Conservation (phyloP, 2,888 invertebrate genomes). For the Erynnis tages region DNA sequence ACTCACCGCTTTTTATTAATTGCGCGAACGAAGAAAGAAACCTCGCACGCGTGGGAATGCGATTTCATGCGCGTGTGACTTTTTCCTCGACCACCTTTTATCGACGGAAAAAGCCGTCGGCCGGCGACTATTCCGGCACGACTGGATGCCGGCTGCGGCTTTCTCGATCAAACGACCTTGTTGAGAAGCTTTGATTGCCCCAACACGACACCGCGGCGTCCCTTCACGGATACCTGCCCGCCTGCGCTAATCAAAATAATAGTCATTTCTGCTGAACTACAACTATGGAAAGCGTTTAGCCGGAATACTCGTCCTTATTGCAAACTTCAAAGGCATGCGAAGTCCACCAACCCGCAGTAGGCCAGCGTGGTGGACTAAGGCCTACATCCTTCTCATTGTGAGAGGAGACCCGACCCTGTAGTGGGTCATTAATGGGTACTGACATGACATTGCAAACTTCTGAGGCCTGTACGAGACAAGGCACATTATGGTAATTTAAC, state of each 20-base stretch:
- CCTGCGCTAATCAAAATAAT: constrained; percentile 23
- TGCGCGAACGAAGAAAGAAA: constrained; percentile 55
- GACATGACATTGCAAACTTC: no score
- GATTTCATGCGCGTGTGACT: constrained; percentile 66
- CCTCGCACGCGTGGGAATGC: constrained; percentile 66
- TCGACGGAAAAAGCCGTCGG: constrained; percentile 54
- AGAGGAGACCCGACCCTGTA: no score
- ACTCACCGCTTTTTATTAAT: constrained; percentile 42
- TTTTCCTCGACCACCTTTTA: constrained; percentile 58
- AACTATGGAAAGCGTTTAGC: constrained; percentile 16
- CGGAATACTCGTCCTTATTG: no score
- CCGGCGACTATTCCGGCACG: constrained; percentile 34
- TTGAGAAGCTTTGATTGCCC: constrained; percentile 37
- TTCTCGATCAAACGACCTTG: constrained; percentile 50
- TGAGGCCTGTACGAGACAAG: no score
- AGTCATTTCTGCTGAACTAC: constrained; percentile 1
- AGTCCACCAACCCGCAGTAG: no score
- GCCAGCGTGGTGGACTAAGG: no score
- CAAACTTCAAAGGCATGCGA: no score
- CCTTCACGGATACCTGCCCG: constrained; percentile 21
- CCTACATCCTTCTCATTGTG: no score
- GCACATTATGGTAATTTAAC: no score
- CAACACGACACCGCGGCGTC: constrained; percentile 23
- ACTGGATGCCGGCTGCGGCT: constrained; percentile 39
- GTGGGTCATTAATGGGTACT: no score